Evolutionary conservation across 1,140 invertebrate genomes (phyloP).

Genomic region (Zophobas morio): DNA sequence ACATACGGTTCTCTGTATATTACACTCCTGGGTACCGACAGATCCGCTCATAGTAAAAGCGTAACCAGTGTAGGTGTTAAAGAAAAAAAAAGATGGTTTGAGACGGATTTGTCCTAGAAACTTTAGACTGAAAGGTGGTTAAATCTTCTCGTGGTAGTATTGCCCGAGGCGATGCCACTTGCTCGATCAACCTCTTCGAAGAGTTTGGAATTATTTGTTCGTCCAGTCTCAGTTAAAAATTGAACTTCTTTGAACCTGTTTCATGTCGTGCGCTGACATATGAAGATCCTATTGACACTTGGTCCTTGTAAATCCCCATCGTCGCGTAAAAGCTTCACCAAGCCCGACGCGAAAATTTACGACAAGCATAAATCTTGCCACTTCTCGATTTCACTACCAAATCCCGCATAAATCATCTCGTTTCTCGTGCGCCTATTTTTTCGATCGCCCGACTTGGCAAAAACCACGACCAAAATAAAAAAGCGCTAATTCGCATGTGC

Average conservation of each 20-base stretch:
- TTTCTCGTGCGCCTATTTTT: slow-evolving; percentile 12
- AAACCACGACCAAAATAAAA: not conserved
- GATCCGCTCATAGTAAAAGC: too few relatives aligned
- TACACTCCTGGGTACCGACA: too few relatives aligned
- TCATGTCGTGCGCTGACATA: slow-evolving; percentile 9
- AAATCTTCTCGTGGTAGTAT: too few relatives aligned
- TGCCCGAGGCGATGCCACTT: too few relatives aligned
- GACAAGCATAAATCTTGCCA: slow-evolving; percentile 10
- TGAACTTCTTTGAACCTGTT: not conserved
- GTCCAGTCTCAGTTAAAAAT: too few relatives aligned
- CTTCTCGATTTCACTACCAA: slow-evolving; percentile 28
- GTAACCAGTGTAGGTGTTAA: too few relatives aligned
- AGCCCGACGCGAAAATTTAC: slow-evolving; percentile 12
- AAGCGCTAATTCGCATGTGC: not conserved
- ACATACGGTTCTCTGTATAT: too few relatives aligned
- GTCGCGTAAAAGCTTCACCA: slow-evolving; percentile 23
- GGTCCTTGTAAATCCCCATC: slow-evolving; percentile 19
- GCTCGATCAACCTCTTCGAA: too few relatives aligned
- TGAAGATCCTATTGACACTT: slow-evolving; percentile 8
- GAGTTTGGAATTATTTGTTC: too few relatives aligned
- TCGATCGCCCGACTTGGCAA: not conserved
- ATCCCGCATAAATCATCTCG: slow-evolving; percentile 34
- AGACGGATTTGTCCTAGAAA: too few relatives aligned
- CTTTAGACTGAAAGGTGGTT: too few relatives aligned
- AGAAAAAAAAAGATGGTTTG: too few relatives aligned